Evolutionary conservation across 2,113 vertebrate species (phyloP).

Genomic region (Elanus axillaris): DNA sequence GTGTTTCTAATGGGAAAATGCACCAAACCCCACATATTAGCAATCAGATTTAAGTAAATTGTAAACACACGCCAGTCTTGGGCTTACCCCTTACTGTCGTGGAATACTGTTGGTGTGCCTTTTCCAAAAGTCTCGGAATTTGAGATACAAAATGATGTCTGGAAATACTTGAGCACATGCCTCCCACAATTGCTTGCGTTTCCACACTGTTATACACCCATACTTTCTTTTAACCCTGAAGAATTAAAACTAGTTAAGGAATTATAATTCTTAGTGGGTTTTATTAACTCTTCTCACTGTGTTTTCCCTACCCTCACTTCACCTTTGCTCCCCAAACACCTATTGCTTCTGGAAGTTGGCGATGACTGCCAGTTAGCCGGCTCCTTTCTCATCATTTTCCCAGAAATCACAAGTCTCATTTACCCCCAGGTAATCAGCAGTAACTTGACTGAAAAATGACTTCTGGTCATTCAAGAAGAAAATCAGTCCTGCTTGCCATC

Average conservation of each 20-base stretch:
- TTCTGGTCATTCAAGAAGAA: background rate
- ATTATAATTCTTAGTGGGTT: background rate
- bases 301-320: background rate
- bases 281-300: background rate
- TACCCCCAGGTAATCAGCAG: background rate
- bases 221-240: background rate
- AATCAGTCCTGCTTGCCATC: background rate
- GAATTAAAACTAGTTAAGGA: constrained; percentile 27
- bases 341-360: background rate
- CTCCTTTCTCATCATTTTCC: background rate
- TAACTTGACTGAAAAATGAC: background rate
- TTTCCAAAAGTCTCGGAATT: background rate
- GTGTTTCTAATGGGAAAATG: background rate
- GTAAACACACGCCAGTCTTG: background rate
- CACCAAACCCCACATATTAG: background rate
- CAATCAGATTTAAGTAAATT: background rate
- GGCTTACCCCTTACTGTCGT: background rate
- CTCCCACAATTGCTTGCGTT: background rate
- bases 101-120: background rate
- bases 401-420: background rate
- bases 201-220: background rate
- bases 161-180: background rate
- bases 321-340: background rate
- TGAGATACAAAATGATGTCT: background rate
- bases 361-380: background rate